phyloP scores from a whole-genome alignment of 1,140 invertebrate species.

The Diabrotica undecimpunctata region DNA sequence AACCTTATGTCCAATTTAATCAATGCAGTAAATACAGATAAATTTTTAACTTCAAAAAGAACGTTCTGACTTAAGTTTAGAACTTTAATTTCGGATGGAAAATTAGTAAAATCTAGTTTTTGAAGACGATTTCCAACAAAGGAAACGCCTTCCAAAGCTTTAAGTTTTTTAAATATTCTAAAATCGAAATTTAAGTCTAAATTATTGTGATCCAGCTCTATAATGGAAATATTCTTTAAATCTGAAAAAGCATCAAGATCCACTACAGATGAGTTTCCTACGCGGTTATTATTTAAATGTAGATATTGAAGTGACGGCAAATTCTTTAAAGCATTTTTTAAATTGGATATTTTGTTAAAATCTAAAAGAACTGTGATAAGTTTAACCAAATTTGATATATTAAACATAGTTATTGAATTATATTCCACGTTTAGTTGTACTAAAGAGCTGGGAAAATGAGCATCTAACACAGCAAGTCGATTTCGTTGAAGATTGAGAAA shows the following conservation, averaged over 20 bases:
- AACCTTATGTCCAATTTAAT: slow-evolving; percentile 2
- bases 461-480: slow-evolving; percentile 1
- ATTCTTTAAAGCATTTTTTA: slow-evolving; percentile 10
- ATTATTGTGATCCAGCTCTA: slow-evolving; percentile 13
- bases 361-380: slow-evolving; percentile 1
- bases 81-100: not conserved
- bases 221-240: slow-evolving; percentile 1
- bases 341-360: slow-evolving; percentile 6
- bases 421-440: slow-evolving; percentile 5
- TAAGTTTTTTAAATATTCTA: not conserved
- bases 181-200: slow-evolving; percentile 3
- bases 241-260: not conserved
- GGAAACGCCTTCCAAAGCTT: not conserved
- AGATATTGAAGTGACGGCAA: slow-evolving; percentile 4
- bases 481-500: slow-evolving; percentile 10
- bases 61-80: slow-evolving; percentile 10
- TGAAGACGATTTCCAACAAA: slow-evolving; percentile 7
- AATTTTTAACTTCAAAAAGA: not conserved
- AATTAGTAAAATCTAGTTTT: not conserved
- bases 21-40: slow-evolving; percentile 3
- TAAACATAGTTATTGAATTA: not conserved
- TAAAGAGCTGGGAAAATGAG: not conserved
- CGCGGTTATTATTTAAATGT: slow-evolving; percentile 6
- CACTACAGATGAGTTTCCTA: slow-evolving; percentile 6
- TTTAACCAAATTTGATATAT: slow-evolving; percentile 11